phyloP scores from a whole-genome alignment of 2,113 vertebrate genomes.

The Passerina amoena region DNA sequence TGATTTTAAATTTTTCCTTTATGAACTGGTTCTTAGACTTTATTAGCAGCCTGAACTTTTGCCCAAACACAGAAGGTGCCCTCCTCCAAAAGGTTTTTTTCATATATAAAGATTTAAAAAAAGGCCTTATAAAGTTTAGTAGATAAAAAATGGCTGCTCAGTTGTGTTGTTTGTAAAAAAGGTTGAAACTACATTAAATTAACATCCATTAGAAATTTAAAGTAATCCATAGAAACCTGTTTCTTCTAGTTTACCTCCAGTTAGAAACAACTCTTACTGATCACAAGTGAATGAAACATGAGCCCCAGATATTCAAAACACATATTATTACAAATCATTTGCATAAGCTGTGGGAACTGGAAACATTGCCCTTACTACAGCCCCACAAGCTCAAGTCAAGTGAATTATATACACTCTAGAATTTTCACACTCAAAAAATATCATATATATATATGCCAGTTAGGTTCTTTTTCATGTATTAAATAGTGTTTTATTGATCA shows the following conservation, averaged over 20 bases:
- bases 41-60: neutral
- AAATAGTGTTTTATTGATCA: neutral
- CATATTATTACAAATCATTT: neutral
- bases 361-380: neutral
- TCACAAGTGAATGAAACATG: neutral
- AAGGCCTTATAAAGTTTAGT: neutral
- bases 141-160: neutral
- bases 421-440: neutral
- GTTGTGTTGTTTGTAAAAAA: neutral
- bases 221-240: accelerated
- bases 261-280: neutral
- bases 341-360: neutral
- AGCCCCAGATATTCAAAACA: neutral
- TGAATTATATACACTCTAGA: neutral
- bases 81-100: neutral
- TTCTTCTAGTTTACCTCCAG: neutral
- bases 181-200: neutral
- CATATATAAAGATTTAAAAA: neutral
- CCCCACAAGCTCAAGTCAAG: neutral
- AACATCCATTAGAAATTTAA: neutral
- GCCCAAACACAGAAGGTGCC: neutral
- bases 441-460: neutral
- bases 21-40: neutral
- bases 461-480: neutral
- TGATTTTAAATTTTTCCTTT: neutral